phyloP scores from a whole-genome alignment of 2,113 vertebrate species.

The Oxygymnocypris stewartii region DNA sequence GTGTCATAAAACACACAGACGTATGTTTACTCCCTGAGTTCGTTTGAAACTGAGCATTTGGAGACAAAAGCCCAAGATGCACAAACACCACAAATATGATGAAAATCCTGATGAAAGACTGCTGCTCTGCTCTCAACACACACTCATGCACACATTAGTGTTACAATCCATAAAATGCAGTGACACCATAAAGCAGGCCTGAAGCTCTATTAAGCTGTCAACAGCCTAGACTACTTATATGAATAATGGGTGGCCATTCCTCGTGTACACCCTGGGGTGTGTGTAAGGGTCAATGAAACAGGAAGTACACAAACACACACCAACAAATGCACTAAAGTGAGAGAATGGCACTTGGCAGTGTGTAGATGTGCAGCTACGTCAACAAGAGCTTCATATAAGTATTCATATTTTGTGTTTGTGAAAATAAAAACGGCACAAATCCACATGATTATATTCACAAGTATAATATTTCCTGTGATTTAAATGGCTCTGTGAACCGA shows the following conservation, averaged over 20 bases:
- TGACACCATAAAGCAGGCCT: slow-evolving; percentile 42
- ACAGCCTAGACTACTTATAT: slow-evolving; percentile 47
- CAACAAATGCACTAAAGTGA: background rate
- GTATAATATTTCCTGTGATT: background rate
- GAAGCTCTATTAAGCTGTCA: slow-evolving; percentile 53
- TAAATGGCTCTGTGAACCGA: background rate
- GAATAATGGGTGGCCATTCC: slow-evolving; percentile 37
- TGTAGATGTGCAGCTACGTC: background rate
- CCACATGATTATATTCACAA: background rate
- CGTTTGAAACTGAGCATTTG: background rate
- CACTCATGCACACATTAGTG: slow-evolving; percentile 15
- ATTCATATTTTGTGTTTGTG: background rate
- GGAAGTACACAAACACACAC: slow-evolving; percentile 11
- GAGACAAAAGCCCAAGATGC: background rate
- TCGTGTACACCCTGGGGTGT: background rate
- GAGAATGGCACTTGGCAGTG: background rate
- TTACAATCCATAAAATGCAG: slow-evolving; percentile 41
- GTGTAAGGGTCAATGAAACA: slow-evolving; percentile 1
- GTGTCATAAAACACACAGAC: slow-evolving; percentile 2
- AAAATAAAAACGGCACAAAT: background rate
- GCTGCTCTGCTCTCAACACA: background rate
- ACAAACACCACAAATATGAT: slow-evolving; percentile 12
- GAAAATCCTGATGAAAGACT: slow-evolving; percentile 22
- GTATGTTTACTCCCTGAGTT: background rate
- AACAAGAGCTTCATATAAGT: background rate